Evolutionary conservation across 2,113 vertebrate species (phyloP).

Genomic region (Ammospiza nelsoni): DNA sequence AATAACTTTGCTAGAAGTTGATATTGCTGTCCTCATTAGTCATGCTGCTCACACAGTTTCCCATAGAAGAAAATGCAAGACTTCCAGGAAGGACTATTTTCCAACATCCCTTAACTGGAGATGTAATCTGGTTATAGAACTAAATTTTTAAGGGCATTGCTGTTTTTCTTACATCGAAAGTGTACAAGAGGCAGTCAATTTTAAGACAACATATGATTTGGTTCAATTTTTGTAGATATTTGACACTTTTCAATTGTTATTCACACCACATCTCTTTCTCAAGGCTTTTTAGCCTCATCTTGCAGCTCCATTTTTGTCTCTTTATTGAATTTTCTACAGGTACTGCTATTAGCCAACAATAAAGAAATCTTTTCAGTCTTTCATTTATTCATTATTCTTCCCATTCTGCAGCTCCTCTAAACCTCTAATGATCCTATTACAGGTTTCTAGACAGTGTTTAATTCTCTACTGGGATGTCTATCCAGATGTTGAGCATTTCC

Average conservation of each 20-base stretch:
- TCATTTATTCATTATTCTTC: slow-evolving; percentile 38
- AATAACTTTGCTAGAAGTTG: slow-evolving; percentile 6
- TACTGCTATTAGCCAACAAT: not conserved
- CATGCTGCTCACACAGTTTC: not conserved
- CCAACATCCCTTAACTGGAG: not conserved
- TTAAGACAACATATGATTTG: not conserved
- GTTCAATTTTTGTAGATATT: not conserved
- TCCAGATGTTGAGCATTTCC: not conserved
- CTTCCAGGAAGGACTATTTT: slow-evolving; percentile 3
- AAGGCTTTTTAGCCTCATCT: slow-evolving; percentile 14
- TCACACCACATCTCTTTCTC: not conserved
- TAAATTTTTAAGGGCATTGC: not conserved
- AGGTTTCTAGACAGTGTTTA: not conserved
- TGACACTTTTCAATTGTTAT: not conserved
- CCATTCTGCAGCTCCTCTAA: not conserved
- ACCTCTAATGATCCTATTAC: slow-evolving; percentile 12
- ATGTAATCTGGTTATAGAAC: slow-evolving; percentile 20
- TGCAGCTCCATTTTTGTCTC: slow-evolving; percentile 12
- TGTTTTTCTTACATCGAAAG: not conserved
- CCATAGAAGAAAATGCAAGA: not conserved
- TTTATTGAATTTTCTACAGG: slow-evolving; percentile 13
- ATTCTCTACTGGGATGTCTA: slow-evolving; percentile 9
- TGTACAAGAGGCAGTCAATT: not conserved
- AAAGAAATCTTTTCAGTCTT: slow-evolving; percentile 36
- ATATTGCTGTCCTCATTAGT: not conserved